Evolutionary conservation across 2,888 invertebrate species (phyloP), one percentile per base, ranked within the genome.

Genomic region (Drosophila putrida): DNA sequence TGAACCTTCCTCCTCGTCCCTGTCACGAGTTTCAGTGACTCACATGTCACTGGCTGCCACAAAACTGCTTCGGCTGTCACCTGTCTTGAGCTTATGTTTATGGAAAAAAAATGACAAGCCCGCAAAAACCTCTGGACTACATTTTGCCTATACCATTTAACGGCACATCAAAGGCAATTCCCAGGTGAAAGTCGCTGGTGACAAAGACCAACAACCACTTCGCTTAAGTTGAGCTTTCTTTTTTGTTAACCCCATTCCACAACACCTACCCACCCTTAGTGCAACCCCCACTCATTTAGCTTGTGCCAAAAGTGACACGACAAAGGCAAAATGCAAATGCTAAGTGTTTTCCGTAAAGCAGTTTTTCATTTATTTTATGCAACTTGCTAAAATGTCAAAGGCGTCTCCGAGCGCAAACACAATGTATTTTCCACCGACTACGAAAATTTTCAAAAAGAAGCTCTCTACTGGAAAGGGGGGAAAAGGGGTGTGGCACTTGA

Each of bases 281-380:
- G 8, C 31, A 20, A 2, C 46, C n/a, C 36, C 36, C 78, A 61
- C 81, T 72, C 69, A 77, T 86, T 83, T 77, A 25, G 61, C 62
- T 62, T 13, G n/a, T 41, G 51, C 62, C 70, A 55, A 71, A 74
- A 66, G 72, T 72, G 85, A 73, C 72, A 69, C 71, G 70, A 79
- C 68, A 74, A 79, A 68, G 60, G 78, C 58, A 49, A 71, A 67
- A 78, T 79, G 78, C 75, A 81, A 81, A 79, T 80, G 87, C 78
- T 78, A 84, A 86, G 71, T 80, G 76, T 79, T 76, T 72, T 66
- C 25, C 75, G 62, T 69, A 71, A 78, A 82, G 85, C 89, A 87
- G 78, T 82, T 87, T 82, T 80, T 77, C 75, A 86, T 89, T 89
- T 89, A 87, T 89, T 89, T 86, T 84, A 84, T 86, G 89, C 85